Conservation (phyloP, 2,888 invertebrate genomes). For the Cacoxenus indagator region DNA sequence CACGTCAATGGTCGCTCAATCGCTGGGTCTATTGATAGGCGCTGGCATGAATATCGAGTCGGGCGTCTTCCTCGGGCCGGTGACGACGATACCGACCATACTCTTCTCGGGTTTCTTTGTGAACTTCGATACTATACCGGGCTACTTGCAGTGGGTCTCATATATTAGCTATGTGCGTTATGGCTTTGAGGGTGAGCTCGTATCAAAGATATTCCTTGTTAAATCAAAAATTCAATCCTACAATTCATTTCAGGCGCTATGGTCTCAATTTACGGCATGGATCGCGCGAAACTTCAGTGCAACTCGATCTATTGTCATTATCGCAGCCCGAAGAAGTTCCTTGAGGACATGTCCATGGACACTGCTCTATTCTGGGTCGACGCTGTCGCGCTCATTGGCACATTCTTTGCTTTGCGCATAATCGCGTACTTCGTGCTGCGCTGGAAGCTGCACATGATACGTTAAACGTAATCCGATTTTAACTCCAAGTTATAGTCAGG, state of each 20-base stretch:
- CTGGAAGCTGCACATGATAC: slow-evolving; percentile 79
- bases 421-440: slow-evolving; percentile 87
- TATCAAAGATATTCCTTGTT: neutral
- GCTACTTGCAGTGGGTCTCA: slow-evolving; percentile 89
- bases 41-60: slow-evolving; percentile 90
- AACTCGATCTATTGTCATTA: slow-evolving; percentile 87
- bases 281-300: slow-evolving; percentile 86
- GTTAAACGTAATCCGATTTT: slow-evolving; percentile 51
- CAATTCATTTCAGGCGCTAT: slow-evolving; percentile 75
- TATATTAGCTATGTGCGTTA: slow-evolving; percentile 93
- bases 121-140: slow-evolving; percentile 90
- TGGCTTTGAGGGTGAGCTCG: slow-evolving; percentile 82
- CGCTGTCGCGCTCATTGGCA: slow-evolving; percentile 83
- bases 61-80: slow-evolving; percentile 86
- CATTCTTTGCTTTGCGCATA: slow-evolving; percentile 84
- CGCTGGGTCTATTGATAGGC: slow-evolving; percentile 91
- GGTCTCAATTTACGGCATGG: slow-evolving; percentile 91
- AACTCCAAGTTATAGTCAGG: neutral
- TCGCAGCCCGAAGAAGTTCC: slow-evolving; percentile 83
- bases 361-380: slow-evolving; percentile 85
- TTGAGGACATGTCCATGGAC: slow-evolving; percentile 89
- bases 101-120: slow-evolving; percentile 96
- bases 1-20: slow-evolving; percentile 92
- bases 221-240: neutral
- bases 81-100: slow-evolving; percentile 91